Evolutionary conservation across 2,888 invertebrate species (phyloP).

Genomic region (Imbricaverruca yamaguchii): DNA sequence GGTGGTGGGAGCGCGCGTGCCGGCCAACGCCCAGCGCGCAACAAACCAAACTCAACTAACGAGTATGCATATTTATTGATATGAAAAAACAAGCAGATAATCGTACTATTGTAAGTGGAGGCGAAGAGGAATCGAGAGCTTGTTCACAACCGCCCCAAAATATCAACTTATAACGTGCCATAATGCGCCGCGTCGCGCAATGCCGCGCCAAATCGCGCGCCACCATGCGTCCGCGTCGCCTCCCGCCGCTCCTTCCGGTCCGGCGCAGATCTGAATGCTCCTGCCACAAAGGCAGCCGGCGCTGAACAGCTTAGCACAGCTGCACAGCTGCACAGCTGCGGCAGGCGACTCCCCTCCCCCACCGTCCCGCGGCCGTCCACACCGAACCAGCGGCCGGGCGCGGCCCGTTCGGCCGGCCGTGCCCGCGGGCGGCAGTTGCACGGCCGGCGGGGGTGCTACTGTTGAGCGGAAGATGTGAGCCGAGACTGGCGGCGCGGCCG

Average conservation of each 20-base stretch:
- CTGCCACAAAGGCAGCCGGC: background rate
- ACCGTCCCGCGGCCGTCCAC: background rate
- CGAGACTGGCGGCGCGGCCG: background rate
- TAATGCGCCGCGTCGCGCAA: too few relatives aligned
- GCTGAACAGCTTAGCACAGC: background rate
- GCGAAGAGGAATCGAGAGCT: background rate
- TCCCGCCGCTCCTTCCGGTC: background rate
- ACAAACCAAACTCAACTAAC: background rate
- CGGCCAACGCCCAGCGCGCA: too few relatives aligned
- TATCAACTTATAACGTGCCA: too few relatives aligned
- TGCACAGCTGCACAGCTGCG: background rate
- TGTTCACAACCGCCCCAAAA: background rate
- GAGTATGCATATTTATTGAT: constrained; percentile 19
- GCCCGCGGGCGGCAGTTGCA: background rate
- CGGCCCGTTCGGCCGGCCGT: background rate
- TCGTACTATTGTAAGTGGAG: background rate
- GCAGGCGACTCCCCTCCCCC: background rate
- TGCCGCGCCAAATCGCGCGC: too few relatives aligned
- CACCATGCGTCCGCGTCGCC: background rate
- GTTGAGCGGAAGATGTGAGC: background rate
- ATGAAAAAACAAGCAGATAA: constrained; percentile 18
- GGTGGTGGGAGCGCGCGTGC: too few relatives aligned
- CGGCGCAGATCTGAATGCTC: background rate
- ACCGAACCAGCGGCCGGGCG: background rate
- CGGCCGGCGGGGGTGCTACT: background rate